Conservation (phyloP, 2,888 invertebrate species). For the Parasteatoda lunata region DNA sequence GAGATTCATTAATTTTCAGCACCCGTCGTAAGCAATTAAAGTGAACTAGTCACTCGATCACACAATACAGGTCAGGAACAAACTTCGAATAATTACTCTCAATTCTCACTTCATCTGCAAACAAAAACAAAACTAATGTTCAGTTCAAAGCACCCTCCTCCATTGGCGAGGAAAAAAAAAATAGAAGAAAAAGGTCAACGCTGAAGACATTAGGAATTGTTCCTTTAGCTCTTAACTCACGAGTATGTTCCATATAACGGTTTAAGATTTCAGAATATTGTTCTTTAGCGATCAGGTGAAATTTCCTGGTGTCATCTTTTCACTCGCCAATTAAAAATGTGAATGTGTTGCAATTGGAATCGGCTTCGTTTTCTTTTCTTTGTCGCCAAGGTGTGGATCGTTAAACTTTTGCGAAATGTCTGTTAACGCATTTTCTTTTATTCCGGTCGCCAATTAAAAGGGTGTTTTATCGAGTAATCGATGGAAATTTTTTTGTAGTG, state of each 20-base stretch:
- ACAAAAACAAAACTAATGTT: neutral
- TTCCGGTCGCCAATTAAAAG: neutral
- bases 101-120: neutral
- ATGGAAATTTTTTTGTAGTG: neutral
- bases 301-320: slow-evolving; percentile 50
- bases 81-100: neutral
- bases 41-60: neutral
- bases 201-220: slow-evolving; percentile 30
- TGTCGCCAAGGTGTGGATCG: slow-evolving; percentile 6
- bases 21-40: slow-evolving; percentile 27
- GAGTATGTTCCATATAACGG: slow-evolving; percentile 24
- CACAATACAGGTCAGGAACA: slow-evolving; percentile 12
- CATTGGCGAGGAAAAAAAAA: neutral
- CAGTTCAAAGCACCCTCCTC: slow-evolving; percentile 14
- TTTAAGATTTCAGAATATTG: slow-evolving; percentile 15
- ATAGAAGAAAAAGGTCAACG: slow-evolving; percentile 25
- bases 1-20: neutral
- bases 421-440: neutral
- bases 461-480: neutral
- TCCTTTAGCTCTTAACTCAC: slow-evolving; percentile 21
- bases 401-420: neutral
- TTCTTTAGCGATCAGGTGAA: slow-evolving; percentile 17
- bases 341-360: neutral
- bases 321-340: slow-evolving; percentile 34
- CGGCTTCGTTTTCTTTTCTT: slow-evolving; percentile 4